Conservation (phyloP, 2,113 vertebrate species). For the Pseudopipra pipra region DNA sequence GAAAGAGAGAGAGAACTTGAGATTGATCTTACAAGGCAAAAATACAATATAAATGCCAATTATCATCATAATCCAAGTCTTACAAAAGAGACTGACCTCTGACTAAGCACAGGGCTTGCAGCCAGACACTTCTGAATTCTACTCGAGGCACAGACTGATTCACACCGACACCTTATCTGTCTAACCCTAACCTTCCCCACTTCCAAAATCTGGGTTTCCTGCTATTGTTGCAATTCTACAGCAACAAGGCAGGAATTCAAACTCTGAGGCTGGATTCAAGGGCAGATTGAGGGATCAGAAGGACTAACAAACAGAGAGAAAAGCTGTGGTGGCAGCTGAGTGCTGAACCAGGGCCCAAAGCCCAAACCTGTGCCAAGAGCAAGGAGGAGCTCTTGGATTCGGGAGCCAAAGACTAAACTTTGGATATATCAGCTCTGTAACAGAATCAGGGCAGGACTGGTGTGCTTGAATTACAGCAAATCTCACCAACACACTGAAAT, state of each 20-base stretch:
- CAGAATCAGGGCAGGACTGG: background rate
- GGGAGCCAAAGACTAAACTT: background rate
- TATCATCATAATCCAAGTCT: constrained; percentile 51
- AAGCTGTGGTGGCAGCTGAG: background rate
- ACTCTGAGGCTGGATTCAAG: constrained; percentile 6
- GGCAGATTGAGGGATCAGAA: background rate
- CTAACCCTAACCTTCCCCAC: constrained; percentile 26
- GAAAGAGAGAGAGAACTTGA: background rate
- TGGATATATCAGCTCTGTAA: background rate
- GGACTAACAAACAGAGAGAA: background rate
- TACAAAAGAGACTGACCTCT: constrained; percentile 50
- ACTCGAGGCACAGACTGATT: constrained; percentile 11
- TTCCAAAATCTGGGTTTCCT: background rate
- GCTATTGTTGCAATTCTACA: background rate
- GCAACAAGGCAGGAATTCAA: background rate
- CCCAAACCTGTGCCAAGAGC: background rate
- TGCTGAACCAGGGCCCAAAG: background rate
- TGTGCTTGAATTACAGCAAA: background rate
- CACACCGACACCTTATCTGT: constrained; percentile 4
- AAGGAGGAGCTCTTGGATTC: background rate
- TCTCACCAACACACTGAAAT: background rate
- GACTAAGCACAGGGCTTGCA: constrained; percentile 52
- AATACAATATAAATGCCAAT: constrained; percentile 40
- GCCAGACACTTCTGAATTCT: constrained; percentile 27
- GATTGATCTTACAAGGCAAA: constrained; percentile 41